Percentiles rank a stretch among this genome's conserved stretches.
phyloP scores from a whole-genome alignment of 2,888 invertebrate genomes.

The Limnephilus auricula region DNA sequence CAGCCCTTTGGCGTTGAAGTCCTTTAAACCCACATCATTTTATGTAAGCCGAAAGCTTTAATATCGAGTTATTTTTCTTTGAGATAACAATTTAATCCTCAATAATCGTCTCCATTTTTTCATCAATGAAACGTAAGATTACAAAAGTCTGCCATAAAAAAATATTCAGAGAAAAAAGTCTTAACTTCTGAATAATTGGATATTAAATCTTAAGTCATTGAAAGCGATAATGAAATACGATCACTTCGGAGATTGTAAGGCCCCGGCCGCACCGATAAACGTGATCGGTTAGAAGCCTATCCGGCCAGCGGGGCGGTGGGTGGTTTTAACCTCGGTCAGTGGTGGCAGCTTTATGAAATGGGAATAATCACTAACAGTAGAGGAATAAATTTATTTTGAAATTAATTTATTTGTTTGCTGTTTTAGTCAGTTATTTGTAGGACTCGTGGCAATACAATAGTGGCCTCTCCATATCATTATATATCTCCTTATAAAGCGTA shows the following conservation, averaged over 20 bases:
- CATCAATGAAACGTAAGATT: not conserved
- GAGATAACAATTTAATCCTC: not conserved
- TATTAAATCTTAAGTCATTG: not conserved
- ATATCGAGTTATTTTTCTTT: no score
- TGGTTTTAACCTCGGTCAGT: not conserved
- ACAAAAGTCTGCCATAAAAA: not conserved
- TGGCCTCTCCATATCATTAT: no score
- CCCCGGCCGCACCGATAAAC: not conserved
- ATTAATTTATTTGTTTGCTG: no score
- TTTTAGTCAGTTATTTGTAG: no score
- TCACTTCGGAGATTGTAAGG: not conserved
- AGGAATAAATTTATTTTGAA: not conserved
- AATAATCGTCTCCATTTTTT: not conserved
- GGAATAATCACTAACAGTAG: not conserved
- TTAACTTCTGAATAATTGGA: not conserved
- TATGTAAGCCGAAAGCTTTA: no score
- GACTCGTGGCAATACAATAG: no score
- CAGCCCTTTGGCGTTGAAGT: no score
- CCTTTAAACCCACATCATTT: no score
- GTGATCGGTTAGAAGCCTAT: not conserved
- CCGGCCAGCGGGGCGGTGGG: not conserved
- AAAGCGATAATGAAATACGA: not conserved
- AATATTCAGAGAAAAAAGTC: not conserved
- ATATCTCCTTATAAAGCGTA: no score
- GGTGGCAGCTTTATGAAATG: not conserved